Percentiles rank a stretch among this genome's conserved stretches.
phyloP scores from a whole-genome alignment of 1,140 invertebrate species.

The Vollenhovia emeryi region DNA sequence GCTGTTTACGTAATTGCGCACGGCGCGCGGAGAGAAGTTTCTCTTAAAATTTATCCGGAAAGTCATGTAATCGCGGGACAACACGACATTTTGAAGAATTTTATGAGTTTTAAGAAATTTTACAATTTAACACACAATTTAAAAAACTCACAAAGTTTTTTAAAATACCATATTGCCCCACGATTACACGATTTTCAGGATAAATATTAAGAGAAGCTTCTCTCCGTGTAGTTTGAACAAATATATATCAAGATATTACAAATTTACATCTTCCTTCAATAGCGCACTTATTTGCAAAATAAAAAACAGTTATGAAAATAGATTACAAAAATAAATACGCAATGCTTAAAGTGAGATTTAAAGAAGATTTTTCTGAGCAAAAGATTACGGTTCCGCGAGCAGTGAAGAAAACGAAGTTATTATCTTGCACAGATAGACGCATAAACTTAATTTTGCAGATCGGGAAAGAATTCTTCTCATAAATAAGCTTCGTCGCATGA shows the following conservation, averaged over 20 bases:
- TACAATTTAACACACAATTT: too few species aligned
- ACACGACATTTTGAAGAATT: too few species aligned
- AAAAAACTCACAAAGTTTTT: too few species aligned
- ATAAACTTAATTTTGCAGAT: neutral
- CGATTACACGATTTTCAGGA: too few species aligned
- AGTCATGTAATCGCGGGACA: too few species aligned
- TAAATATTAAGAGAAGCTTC: too few species aligned
- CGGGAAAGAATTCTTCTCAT: neutral
- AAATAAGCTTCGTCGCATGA: neutral
- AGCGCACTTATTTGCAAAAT: neutral
- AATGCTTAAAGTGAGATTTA: neutral
- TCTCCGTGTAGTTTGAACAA: neutral
- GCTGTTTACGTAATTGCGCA: neutral
- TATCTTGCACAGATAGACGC: neutral
- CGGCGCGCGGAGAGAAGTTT: too few species aligned
- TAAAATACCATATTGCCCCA: too few species aligned
- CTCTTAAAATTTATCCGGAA: too few species aligned
- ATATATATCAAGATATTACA: neutral
- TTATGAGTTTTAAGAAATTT: too few species aligned
- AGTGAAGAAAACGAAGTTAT: neutral
- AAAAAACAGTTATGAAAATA: neutral
- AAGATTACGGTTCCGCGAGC: neutral
- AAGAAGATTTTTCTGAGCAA: neutral
- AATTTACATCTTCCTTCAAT: neutral
- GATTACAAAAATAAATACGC: neutral